A percentile compares a stretch with the other conserved stretches of the same genome.
Conservation (phyloP, 1,140 invertebrate species). For the Hyles vespertilio region DNA sequence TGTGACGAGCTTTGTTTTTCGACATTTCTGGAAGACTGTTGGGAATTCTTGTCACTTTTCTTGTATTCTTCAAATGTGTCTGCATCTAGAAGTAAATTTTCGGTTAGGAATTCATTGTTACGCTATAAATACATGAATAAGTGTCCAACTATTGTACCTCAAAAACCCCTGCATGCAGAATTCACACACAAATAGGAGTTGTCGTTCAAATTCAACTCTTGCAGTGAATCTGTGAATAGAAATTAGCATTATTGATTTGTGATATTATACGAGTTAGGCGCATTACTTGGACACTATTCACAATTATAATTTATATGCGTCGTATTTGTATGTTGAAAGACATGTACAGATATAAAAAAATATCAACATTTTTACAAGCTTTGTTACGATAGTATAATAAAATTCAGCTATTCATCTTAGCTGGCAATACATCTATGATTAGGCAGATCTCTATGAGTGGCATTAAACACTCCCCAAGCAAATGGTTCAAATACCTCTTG, state of each 20-base stretch:
- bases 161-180: constrained; percentile 15
- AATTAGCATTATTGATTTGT: constrained; percentile 15
- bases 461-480: no score
- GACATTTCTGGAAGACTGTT: constrained; percentile 35
- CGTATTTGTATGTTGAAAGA: not conserved
- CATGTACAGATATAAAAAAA: not conserved
- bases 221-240: constrained; percentile 30
- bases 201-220: constrained; percentile 25
- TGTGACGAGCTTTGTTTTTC: constrained; percentile 32
- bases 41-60: constrained; percentile 63
- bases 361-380: no score
- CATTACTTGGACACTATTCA: constrained; percentile 18
- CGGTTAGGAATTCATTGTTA: not conserved
- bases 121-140: not conserved
- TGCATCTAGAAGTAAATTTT: constrained; percentile 75
- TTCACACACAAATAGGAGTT: constrained; percentile 15
- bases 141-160: constrained; percentile 28
- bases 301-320: not conserved
- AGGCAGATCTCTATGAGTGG: no score
- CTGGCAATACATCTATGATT: no score
- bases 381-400: no score
- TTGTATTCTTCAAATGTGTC: constrained; percentile 83
- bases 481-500: no score
- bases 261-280: not conserved
- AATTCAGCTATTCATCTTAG: no score